phyloP scores from a whole-genome alignment of 2,888 invertebrate species.

The Agriopis aurantiaria region DNA sequence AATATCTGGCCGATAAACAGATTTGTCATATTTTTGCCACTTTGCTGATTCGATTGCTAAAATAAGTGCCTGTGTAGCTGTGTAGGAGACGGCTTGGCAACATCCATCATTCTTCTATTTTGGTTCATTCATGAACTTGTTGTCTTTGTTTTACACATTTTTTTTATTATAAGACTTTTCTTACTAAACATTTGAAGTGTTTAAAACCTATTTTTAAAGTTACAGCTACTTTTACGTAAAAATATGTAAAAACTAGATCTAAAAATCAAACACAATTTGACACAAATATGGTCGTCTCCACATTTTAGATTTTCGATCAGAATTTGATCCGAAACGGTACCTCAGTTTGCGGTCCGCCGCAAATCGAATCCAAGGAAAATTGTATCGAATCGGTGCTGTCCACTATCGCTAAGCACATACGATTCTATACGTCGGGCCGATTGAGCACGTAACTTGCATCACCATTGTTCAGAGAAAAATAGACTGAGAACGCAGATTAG shows the following conservation, averaged over 20 bases:
- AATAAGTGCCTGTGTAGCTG: slow-evolving; percentile 8
- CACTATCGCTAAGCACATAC: slow-evolving; percentile 31
- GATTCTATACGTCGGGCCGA: slow-evolving; percentile 34
- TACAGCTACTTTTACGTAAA: too few species aligned
- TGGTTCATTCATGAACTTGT: not conserved
- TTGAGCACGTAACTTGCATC: slow-evolving; percentile 62
- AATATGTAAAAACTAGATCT: not conserved
- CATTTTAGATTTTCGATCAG: slow-evolving; percentile 26
- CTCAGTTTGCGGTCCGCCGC: slow-evolving; percentile 39
- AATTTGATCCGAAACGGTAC: slow-evolving; percentile 43
- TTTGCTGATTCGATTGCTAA: slow-evolving; percentile 23
- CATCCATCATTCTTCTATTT: slow-evolving; percentile 8
- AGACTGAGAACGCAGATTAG: slow-evolving; percentile 54
- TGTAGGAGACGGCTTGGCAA: slow-evolving; percentile 23
- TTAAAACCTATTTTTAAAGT: too few species aligned
- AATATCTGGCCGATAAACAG: slow-evolving; percentile 41
- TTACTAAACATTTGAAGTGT: too few species aligned
- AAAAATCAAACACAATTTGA: slow-evolving; percentile 11
- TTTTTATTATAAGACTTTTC: too few species aligned
- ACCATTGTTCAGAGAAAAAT: slow-evolving; percentile 63
- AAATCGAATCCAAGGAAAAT: slow-evolving; percentile 40
- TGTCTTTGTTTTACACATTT: slow-evolving; percentile 7
- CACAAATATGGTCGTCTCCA: slow-evolving; percentile 8
- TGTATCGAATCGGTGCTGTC: slow-evolving; percentile 31
- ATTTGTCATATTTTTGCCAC: slow-evolving; percentile 40